These are phyloP conservation scores for Crocodylus rhombifer DNA, from an alignment of 2,797 vertebrate genomes.

Conservation along the genomic window DNA sequence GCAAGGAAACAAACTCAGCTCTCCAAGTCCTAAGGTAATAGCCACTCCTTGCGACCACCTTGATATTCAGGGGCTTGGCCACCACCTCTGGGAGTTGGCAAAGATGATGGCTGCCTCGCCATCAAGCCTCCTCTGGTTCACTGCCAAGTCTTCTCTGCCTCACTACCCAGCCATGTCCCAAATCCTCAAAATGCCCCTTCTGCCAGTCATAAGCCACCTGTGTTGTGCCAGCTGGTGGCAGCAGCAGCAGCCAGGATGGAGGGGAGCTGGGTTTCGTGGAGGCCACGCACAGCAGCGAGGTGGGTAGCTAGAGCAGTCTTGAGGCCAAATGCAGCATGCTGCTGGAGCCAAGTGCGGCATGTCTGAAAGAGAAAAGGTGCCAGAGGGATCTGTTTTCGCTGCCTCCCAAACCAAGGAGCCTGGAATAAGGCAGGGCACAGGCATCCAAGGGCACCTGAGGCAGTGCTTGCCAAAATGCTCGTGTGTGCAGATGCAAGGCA, in stretches of 20 bases:
- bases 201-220: no score
- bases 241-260: background rate
- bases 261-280: background rate
- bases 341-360: background rate
- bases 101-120: background rate
- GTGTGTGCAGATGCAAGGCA: background rate
- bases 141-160: background rate
- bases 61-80: background rate
- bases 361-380: background rate
- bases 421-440: background rate
- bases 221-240: background rate
- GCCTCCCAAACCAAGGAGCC: background rate
- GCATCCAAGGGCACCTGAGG: background rate
- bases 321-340: background rate
- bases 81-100: no score
- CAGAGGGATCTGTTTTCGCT: background rate
- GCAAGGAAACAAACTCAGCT: background rate
- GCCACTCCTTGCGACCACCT: background rate
- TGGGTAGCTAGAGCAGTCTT: background rate
- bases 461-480: background rate
- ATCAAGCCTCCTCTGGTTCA: background rate
- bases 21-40: background rate
- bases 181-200: background rate
- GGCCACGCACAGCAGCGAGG: background rate
- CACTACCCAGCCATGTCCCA: background rate